Conservation (phyloP, 2,888 invertebrate species). For the Stramonita haemastoma region DNA sequence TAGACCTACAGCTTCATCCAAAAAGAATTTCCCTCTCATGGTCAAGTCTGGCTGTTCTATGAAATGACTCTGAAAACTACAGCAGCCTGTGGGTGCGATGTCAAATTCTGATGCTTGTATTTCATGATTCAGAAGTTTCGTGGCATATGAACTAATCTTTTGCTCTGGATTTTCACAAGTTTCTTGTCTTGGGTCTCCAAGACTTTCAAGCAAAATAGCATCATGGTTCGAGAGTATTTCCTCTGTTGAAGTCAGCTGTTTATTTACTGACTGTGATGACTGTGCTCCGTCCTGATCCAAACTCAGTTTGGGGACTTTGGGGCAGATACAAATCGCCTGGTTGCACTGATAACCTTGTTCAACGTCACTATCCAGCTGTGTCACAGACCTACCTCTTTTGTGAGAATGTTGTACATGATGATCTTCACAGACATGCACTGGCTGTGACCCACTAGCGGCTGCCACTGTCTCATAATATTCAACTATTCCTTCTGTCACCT, state of each 20-base stretch:
- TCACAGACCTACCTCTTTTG: background rate
- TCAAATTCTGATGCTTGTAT: background rate
- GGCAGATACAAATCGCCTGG: constrained; percentile 12
- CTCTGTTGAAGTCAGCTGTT: no score
- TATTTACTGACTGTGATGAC: background rate
- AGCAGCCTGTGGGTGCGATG: background rate
- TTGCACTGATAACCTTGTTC: background rate
- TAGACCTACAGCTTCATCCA: background rate
- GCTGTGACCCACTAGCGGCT: background rate
- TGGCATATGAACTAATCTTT: background rate
- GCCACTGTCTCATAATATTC: background rate
- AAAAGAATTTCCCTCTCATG: background rate
- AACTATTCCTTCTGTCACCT: background rate
- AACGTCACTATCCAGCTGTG: background rate
- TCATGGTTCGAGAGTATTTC: background rate
- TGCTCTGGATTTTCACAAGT: background rate
- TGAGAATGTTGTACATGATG: background rate
- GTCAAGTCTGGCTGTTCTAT: background rate
- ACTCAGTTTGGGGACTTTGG: constrained; percentile 9
- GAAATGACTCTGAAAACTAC: background rate
- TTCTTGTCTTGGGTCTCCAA: background rate
- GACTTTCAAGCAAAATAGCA: background rate
- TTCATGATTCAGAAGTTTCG: background rate
- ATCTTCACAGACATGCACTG: background rate
- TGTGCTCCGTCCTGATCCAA: background rate